These are phyloP conservation scores for Isichthys henryi DNA, from an alignment of 2,113 vertebrate genomes.

Conservation along the genomic window DNA sequence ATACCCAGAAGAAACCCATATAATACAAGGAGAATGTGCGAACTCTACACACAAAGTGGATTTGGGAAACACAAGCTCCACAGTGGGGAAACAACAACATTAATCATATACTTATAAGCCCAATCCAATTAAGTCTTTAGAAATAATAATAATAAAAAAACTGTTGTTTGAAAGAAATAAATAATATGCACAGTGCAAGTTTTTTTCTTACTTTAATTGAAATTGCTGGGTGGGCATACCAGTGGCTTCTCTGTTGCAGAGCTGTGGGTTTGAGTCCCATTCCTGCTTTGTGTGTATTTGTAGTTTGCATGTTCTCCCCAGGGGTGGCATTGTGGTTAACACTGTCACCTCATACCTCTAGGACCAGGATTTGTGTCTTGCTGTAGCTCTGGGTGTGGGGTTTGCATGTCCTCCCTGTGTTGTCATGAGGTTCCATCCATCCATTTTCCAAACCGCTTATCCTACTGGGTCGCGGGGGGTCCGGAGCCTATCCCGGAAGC, in stretches of 20 bases:
- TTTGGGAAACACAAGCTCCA: background rate
- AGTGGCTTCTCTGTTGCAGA: background rate
- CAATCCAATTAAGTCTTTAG: background rate
- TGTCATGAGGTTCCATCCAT: background rate
- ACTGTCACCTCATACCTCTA: background rate
- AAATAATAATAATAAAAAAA: background rate
- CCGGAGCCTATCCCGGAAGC: too few relatives aligned
- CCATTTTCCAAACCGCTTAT: too few relatives aligned
- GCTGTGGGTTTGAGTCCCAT: background rate
- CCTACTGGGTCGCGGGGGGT: too few relatives aligned
- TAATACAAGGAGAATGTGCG: background rate
- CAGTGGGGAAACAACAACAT: background rate
- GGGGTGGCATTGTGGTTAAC: background rate
- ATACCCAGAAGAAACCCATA: background rate
- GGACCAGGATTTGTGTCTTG: background rate
- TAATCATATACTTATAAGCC: background rate
- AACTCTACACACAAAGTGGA: background rate
- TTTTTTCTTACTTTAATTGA: background rate
- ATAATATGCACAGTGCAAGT: background rate
- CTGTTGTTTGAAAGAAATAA: background rate
- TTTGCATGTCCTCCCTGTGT: background rate
- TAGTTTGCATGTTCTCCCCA: background rate
- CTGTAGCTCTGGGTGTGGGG: background rate
- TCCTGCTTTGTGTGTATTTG: background rate
- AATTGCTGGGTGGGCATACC: background rate